Conservation (phyloP, 2,888 invertebrate species). For the Glyphotaelius pellucidus region DNA sequence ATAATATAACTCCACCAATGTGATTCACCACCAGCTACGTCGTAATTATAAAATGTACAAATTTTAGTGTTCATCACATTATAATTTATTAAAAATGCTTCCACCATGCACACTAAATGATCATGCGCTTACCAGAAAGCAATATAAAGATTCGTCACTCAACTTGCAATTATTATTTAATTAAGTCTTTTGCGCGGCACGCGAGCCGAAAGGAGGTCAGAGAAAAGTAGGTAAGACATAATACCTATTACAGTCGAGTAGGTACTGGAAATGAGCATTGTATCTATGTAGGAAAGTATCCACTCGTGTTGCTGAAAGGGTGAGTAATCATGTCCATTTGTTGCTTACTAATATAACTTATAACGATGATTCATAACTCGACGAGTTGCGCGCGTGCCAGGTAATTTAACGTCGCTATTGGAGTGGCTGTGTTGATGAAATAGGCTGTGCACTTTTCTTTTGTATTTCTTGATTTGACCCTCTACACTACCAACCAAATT, state of each 20-base stretch:
- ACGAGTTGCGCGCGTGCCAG: conserved; percentile 3
- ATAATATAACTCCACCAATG: neutral
- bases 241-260: no score
- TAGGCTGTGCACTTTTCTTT: neutral
- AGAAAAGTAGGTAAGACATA: neutral
- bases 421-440: neutral
- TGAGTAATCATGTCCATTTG: conserved; percentile 31
- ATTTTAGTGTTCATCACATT: neutral
- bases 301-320: conserved; percentile 8
- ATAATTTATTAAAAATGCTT: neutral
- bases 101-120: neutral
- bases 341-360: conserved; percentile 10
- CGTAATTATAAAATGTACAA: neutral
- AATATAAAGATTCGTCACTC: conserved; percentile 15
- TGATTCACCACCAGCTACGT: neutral
- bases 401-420: neutral
- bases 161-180: conserved; percentile 9
- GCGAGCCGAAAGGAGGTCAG: conserved; percentile 31
- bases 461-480: neutral
- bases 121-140: neutral
- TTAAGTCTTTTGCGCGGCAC: conserved; percentile 18
- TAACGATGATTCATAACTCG: neutral
- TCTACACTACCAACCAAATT: no score
- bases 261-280: conserved; percentile 14
- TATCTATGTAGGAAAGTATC: neutral